A percentile compares a stretch with the other conserved stretches of the same genome.
Evolutionary conservation across 2,888 invertebrate species (phyloP).

Genomic region (Blera fallax): DNA sequence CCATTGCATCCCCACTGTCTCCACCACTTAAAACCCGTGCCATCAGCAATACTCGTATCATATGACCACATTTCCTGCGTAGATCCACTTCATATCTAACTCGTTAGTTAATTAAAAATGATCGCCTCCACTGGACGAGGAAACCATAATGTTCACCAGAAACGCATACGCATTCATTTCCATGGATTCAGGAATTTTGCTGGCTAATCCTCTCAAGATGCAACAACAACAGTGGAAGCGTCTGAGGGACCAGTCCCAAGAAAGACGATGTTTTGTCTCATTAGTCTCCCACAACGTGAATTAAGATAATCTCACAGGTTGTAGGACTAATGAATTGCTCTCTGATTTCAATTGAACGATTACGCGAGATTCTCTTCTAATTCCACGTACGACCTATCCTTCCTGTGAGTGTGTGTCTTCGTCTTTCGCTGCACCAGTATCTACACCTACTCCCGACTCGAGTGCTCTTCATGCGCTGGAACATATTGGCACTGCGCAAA

Average conservation of each 20-base stretch:
- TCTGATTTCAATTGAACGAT: constrained; percentile 81
- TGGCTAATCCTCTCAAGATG: background rate
- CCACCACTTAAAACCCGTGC: background rate
- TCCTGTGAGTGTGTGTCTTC: background rate
- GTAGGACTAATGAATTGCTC: constrained; percentile 82
- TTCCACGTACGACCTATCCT: constrained; percentile 57
- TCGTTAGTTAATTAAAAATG: constrained; percentile 49
- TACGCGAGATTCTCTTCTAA: constrained; percentile 74
- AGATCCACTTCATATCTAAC: constrained; percentile 25
- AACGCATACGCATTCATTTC: constrained; percentile 62
- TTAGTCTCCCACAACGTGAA: constrained; percentile 82
- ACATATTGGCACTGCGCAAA: constrained; percentile 32
- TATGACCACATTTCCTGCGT: constrained; percentile 37
- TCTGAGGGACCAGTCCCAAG: background rate
- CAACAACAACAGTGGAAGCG: background rate
- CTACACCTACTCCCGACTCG: background rate
- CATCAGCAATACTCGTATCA: background rate
- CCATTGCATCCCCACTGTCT: background rate
- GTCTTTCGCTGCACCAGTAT: background rate
- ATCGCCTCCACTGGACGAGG: constrained; percentile 1
- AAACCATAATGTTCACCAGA: constrained; percentile 61
- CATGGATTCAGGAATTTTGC: background rate
- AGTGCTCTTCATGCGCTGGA: background rate
- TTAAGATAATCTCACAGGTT: constrained; percentile 80
- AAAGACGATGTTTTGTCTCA: constrained; percentile 78